Base-by-base conservation (phyloP, 2,888 invertebrate species). In the Drosophila borealis region DNA sequence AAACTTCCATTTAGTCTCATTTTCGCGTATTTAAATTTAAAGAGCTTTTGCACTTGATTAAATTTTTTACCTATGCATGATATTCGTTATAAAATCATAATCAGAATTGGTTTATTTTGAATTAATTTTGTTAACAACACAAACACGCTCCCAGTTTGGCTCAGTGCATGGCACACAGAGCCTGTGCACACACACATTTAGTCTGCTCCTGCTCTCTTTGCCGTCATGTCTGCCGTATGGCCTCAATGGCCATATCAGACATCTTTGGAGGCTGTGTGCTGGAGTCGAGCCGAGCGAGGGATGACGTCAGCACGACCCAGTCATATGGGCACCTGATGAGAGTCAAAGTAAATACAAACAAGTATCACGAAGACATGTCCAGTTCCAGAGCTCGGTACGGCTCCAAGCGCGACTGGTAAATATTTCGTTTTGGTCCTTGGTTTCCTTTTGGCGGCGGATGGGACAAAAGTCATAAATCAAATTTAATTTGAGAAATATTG, bases 401-500 rank as follows among this genome's bases (percentile, higher is more conserved):
- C 46, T 55, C 54, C 54, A 13, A 56, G 48, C 65, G 60, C 55
- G 51, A 62, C 70, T 74, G 62, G 59, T 65, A 66, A 75, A 80
- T 77, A 77, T 80, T 67, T 49, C 57, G 62, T 51, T 54, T 69
- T 60, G 57, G 57, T 65, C 64, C 66, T 77, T 66, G 76, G 65
- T 41, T 62, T 48, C 59, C 61, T 63, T 61, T 50, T 33, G 42
- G 56, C 56, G 41, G 60, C 51, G 55, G 64, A 54, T 62, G 69
- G 68, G 68, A 56, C 70, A 62, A 70, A 55, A 77, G 80, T 81
- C 87, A 81, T 85, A 85, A 87, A 85, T 85, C 85, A 85, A 85
- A 87, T 85, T 85, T 84, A 80, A 85, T 85, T 87, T 78, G 81
- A 80, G 81, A 84, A 81, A 80, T 80, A 81, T 79, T 79, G 83